Conservation (phyloP, 2,113 vertebrate species). For the Macroglossus sobrinus region DNA sequence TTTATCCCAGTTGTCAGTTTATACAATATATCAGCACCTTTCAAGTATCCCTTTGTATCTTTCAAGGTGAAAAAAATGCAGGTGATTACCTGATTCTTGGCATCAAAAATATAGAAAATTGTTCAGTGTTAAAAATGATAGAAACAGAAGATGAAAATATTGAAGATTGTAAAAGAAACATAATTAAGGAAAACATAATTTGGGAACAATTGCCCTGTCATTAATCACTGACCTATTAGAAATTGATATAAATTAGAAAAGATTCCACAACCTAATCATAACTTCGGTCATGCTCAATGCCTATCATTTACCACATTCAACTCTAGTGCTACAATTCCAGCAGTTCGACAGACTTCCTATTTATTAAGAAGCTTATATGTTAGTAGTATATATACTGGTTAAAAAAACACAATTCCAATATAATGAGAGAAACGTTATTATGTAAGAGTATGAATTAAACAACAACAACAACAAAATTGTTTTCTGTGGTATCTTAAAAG, state of each 20-base stretch:
- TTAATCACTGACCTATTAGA: background rate
- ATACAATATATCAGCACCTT: background rate
- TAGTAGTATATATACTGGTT: background rate
- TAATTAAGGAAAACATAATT: background rate
- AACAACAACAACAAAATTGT: background rate
- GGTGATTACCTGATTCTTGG: background rate
- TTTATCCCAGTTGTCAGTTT: background rate
- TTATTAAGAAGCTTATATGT: slow-evolving; percentile 31
- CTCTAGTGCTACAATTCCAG: background rate
- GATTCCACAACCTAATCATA: background rate
- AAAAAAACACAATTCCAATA: background rate
- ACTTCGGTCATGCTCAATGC: background rate
- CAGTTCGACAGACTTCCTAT: background rate
- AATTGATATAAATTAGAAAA: background rate
- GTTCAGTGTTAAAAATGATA: background rate
- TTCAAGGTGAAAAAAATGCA: background rate
- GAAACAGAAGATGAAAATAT: background rate
- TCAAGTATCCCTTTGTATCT: background rate
- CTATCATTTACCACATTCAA: background rate
- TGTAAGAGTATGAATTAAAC: background rate
- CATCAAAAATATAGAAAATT: slow-evolving; percentile 32
- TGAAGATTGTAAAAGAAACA: background rate
- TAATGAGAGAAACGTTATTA: background rate
- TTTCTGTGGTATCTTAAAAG: background rate
- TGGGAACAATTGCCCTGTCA: background rate